Evolutionary conservation across 2,888 invertebrate species (phyloP), one percentile per base, ranked within the genome.

Genomic region (Mimachlamys varia): DNA sequence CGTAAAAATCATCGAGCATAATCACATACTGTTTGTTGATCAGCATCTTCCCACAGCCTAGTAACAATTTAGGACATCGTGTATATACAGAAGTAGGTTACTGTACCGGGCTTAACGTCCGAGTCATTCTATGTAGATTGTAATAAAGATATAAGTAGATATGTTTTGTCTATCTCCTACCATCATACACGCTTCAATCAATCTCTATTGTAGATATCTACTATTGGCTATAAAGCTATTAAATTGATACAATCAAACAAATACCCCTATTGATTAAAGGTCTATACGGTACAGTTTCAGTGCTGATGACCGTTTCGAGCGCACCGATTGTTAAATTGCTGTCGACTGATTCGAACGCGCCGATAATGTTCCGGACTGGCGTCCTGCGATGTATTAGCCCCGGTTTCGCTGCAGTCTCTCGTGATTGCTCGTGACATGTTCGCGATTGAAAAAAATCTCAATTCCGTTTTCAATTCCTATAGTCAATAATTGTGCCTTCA

Each of bases 401-500:
- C 27, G 76, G 12, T 27, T 76, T 2, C 76, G 27, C 5, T 76
- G 33, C 76, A 76, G 27, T 27, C 33, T 76, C 33, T 22, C 12
- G 76, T 76, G 33, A 27, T 76, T 76, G 27, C 17, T 27, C 27
- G 33, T 76, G 76, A 76, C 76, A 76, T 76, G 76, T 27, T 76
- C 22, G 76, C n/a, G 33, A 33, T 33, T 27, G 76, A 33, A 33
- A 76, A 76, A 0, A 76, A 27, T 27, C 33, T 76, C 76, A 2
- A 76, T 76, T 76, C 76, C 76, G 15, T 76, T 76, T 76, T 33
- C 76, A 33, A 76, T 76, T 33, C 76, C 76, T 76, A 33, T 76
- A 76, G 76, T 76, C 76, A 76, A 76, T 76, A 76, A 76, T 76
- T 27, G 76, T 33, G 76, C 33, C 22, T 62, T 62, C 62, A 62